Evolutionary conservation across 2,113 vertebrate genomes (phyloP), one percentile per base, ranked within the genome.

Genomic region (Casuarius casuarius): DNA sequence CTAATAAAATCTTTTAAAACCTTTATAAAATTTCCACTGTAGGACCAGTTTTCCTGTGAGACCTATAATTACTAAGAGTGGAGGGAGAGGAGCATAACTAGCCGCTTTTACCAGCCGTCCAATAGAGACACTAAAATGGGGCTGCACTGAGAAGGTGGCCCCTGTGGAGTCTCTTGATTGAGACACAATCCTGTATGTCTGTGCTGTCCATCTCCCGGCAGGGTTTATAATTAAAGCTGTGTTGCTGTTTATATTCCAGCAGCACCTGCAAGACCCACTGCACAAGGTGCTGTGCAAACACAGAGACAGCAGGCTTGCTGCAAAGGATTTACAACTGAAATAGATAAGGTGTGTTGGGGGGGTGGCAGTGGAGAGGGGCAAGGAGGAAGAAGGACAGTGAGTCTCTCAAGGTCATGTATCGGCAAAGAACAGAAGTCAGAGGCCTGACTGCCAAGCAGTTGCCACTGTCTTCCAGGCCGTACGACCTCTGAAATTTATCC

Each of bases 1-100:
- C 89, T 72, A 92, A 95, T 95, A 96, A 95, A 95, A 90, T 90
- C 93, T 96, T 92, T 87, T 89, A 75, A 95, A 96, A 84, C 88
- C 85, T 95, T 81, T 94, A 81, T 89, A 84, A 94, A 92, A 96
- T 92, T 89, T 94, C 90, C 56, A 78, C 75, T 92, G 20, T 14
- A 21, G 81, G 92, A 49, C 93, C 66, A 54, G 48, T 90, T 93
- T 89, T 95, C 97, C 94, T 94, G 80, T 28, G 95, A 96, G 92
- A 94, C 85, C 83, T 93, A 42, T 94, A 94, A 96, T 96, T 95
- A 93, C 17, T 52, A 79, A 79, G 61, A 90, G 42, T 51, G 79
- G 90, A 83, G 91, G 71, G 75, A 94, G 95, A 94, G 49, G 61
- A 86, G 33, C 42, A 15, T 67, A 83, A 89, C 89, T 29, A 65